Base-by-base conservation (phyloP, 2,113 vertebrate genomes). In the Sebastes fasciatus region DNA sequence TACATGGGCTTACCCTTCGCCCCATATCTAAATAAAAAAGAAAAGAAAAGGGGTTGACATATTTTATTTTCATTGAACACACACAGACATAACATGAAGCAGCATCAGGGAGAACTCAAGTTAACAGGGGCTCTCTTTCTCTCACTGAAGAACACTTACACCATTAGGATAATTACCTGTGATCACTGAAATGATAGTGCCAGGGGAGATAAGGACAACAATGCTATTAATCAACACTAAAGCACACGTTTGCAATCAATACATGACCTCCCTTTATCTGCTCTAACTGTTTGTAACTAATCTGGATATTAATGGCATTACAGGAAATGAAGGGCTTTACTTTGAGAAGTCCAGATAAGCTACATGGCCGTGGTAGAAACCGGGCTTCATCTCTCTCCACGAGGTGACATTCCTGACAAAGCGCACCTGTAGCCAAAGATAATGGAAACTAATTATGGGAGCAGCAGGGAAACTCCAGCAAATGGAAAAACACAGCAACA, bases 311-410 rank as follows among this genome's bases (percentile, higher is more conserved):
- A 93, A 83, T 79, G 77, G 62, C n/a, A 51, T 82, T 58, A 82
- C 79, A 88, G 87, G 65, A 88, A 83, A 86, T 79, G 77, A 74
- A 85, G 69, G 65, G 77, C 95, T 97, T 89, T 96, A 99, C 98
- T 97, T 99, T 77, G 97, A 94, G 93, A 99, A 99, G 94, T 99
- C 98, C 94, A 99, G 94, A 81, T 96, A 99, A 84, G 98, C 97
- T 40, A 99, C 77, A 10, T 99, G 98, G 85, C 98, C 98, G 1
- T 99, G 98, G 94, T 98, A 99, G 95, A 99, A 99, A 34, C 96
- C 97, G 10, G 98, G 98, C 86, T 99, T 99, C 98, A 98, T 99
- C 92, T 97, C 97, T 90, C 94, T 97, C 98, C 98, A 99, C 5
- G 96, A 95, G 34, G 97, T 99, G 93, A 99, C 96, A 8, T 99